Evolutionary conservation across 1,140 invertebrate species (phyloP).

Genomic region (Trachymyrmex cornetzi): DNA sequence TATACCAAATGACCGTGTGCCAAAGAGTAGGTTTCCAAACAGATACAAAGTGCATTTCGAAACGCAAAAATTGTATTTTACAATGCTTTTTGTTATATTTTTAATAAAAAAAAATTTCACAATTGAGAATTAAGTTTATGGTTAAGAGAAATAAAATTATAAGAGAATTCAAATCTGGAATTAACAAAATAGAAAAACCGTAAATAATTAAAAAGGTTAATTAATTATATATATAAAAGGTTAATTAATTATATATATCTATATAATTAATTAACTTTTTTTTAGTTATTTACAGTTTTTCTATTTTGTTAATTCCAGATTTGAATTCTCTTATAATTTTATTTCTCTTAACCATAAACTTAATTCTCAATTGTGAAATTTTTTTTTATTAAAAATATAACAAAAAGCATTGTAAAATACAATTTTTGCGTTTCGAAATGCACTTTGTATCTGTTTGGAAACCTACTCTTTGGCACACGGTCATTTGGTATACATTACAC

Average conservation of each 20-base stretch:
- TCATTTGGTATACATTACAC: slow-evolving; percentile 41
- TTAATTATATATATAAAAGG: no score
- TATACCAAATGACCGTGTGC: slow-evolving; percentile 39
- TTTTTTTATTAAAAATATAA: not conserved
- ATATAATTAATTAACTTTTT: not conserved
- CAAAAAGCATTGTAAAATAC: not conserved
- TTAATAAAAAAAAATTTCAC: not conserved
- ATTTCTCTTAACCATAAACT: not conserved
- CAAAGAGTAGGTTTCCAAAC: not conserved
- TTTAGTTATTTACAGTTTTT: not conserved
- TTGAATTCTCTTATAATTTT: not conserved
- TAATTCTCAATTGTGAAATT: not conserved
- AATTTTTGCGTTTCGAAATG: not conserved
- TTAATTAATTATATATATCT: no score
- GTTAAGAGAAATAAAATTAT: not conserved
- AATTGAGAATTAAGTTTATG: not conserved
- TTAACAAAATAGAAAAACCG: not conserved
- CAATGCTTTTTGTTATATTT: not conserved
- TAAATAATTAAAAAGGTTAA: not conserved
- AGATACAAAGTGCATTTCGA: slow-evolving; percentile 1
- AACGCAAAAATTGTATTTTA: not conserved
- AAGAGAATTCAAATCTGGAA: not conserved
- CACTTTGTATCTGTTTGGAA: not conserved
- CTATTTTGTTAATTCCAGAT: not conserved
- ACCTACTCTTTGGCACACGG: not conserved